Percentiles rank a stretch among this genome's conserved stretches.
Conservation (phyloP, 1,140 invertebrate genomes). For the Solenopsis invicta region DNA sequence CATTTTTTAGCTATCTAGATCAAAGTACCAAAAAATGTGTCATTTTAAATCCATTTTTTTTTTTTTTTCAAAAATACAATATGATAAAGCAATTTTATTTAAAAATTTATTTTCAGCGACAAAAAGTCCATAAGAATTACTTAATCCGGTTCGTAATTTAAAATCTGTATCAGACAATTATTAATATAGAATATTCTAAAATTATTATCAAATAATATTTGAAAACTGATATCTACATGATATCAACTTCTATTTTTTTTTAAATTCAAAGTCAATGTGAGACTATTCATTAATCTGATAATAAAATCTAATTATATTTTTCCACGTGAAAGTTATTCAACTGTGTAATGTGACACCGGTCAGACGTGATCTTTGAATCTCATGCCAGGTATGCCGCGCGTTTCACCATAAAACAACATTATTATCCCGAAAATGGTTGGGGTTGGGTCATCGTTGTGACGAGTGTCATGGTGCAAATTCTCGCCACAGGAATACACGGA, state of each 20-base stretch:
- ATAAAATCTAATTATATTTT: background rate
- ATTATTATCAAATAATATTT: background rate
- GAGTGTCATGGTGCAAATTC: constrained; percentile 87
- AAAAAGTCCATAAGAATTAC: too few species aligned
- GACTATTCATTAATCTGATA: background rate
- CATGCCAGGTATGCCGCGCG: constrained; percentile 82
- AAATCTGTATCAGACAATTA: background rate
- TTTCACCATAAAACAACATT: constrained; percentile 88
- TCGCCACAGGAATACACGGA: constrained; percentile 87
- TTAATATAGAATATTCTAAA: background rate
- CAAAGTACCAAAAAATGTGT: too few species aligned
- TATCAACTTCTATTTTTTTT: background rate
- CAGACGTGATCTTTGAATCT: constrained; percentile 53
- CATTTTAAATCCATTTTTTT: too few species aligned
- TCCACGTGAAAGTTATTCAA: background rate
- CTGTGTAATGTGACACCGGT: background rate
- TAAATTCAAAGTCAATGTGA: background rate
- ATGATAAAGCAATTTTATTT: too few species aligned
- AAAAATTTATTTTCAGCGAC: too few species aligned
- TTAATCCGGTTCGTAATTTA: too few species aligned
- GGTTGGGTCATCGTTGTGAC: constrained; percentile 89
- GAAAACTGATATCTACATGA: background rate
- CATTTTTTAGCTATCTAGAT: too few species aligned
- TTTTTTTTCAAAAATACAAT: too few species aligned
- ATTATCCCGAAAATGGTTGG: constrained; percentile 91